These are phyloP conservation scores for Iselma pallidipennis DNA, from an alignment of 2,888 invertebrate genomes.

Conservation along the genomic window DNA sequence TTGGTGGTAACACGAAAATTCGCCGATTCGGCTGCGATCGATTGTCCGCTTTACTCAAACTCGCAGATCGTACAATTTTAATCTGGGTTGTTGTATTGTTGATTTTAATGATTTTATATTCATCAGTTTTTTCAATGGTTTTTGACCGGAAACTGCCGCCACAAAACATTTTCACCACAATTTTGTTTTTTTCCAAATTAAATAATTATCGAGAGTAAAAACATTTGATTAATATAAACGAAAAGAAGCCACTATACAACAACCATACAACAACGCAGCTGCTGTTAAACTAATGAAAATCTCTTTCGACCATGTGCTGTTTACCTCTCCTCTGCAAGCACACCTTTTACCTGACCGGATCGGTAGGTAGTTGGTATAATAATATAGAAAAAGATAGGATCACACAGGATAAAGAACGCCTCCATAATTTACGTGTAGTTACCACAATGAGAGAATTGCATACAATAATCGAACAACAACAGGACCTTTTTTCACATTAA, in stretches of 20 bases:
- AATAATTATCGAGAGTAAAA: no score
- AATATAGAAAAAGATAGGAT: constrained; percentile 2
- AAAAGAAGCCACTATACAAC: no score
- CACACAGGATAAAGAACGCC: constrained; percentile 18
- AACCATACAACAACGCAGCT: constrained; percentile 28
- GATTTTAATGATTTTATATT: constrained; percentile 47
- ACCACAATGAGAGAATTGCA: constrained; percentile 15
- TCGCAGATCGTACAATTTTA: constrained; percentile 44
- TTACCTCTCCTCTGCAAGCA: constrained; percentile 34
- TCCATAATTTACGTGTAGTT: constrained; percentile 29
- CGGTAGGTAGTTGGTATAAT: no score
- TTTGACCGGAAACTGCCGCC: constrained; percentile 53
- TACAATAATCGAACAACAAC: no score
- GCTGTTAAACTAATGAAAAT: constrained; percentile 29
- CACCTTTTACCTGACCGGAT: constrained; percentile 39
- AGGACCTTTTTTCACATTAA: no score
- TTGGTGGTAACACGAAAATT: constrained; percentile 44
- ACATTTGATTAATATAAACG: no score
- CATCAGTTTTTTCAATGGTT: constrained; percentile 47
- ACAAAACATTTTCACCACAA: constrained; percentile 48
- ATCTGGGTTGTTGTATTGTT: constrained; percentile 42
- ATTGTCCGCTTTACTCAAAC: constrained; percentile 37
- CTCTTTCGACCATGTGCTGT: constrained; percentile 43
- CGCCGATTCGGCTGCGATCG: constrained; percentile 27
- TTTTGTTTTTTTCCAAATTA: no score